Evolutionary conservation across 1,140 invertebrate genomes (phyloP).

Genomic region (Cherax quadricarinatus): DNA sequence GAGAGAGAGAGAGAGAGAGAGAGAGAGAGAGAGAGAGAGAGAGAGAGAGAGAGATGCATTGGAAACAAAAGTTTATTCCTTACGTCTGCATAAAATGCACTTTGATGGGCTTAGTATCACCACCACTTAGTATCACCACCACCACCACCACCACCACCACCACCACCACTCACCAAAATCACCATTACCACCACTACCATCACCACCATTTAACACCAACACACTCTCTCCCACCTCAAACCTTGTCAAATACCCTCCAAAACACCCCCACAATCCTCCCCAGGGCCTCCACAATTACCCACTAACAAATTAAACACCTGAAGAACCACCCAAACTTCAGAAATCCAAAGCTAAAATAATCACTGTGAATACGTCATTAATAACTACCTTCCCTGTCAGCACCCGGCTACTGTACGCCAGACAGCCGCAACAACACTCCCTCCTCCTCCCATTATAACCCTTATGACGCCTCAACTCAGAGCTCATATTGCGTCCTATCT

Average conservation of each 20-base stretch:
- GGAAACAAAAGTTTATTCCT: background rate
- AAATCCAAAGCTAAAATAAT: conserved; percentile 59
- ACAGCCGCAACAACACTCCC: background rate
- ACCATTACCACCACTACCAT: background rate
- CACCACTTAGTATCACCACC: too few species aligned
- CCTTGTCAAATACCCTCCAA: background rate
- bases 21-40: too few species aligned
- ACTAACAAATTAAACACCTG: conserved; percentile 61
- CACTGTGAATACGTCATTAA: conserved; percentile 62
- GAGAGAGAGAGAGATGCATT: too few species aligned
- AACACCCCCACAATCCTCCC: conserved; percentile 6
- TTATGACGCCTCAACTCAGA: conserved; percentile 24
- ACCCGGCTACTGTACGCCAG: conserved; percentile 41
- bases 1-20: too few species aligned
- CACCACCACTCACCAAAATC: too few species aligned
- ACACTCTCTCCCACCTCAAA: background rate
- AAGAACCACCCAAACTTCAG: conserved; percentile 32
- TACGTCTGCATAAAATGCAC: background rate
- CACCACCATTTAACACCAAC: too few species aligned
- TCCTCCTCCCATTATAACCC: background rate
- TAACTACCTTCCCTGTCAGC: conserved; percentile 56
- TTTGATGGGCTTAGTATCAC: background rate
- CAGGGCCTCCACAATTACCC: conserved; percentile 49
- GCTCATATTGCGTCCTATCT: background rate
- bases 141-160: too few species aligned